Evolutionary conservation across 2,888 invertebrate genomes (phyloP).

Genomic region (Phragmatobia fuliginosa): DNA sequence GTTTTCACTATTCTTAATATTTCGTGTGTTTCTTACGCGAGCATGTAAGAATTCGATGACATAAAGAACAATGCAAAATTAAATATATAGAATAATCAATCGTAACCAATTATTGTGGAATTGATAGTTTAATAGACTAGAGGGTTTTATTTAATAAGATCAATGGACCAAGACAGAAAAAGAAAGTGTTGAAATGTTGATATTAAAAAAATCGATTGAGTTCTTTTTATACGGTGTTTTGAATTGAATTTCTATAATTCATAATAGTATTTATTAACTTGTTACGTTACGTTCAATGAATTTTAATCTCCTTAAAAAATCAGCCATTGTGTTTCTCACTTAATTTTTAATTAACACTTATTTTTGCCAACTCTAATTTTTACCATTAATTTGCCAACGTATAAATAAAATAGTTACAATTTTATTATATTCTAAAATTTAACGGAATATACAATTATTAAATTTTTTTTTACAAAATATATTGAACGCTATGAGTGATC

Average conservation of each 20-base stretch:
- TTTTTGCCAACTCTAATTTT: no score
- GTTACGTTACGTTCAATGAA: not conserved
- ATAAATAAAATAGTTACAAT: not conserved
- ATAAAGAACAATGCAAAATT: not conserved
- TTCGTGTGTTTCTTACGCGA: not conserved
- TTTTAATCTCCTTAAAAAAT: not conserved
- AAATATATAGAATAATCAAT: not conserved
- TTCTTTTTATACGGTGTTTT: not conserved
- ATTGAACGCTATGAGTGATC: not conserved
- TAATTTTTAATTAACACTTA: not conserved
- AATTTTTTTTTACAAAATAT: not conserved
- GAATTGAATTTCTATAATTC: not conserved
- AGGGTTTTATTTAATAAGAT: slow-evolving; percentile 35
- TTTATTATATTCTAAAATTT: not conserved
- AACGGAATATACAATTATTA: not conserved
- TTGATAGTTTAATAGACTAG: slow-evolving; percentile 30
- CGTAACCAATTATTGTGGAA: not conserved
- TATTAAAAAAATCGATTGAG: not conserved
- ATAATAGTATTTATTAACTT: not conserved
- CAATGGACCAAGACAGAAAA: slow-evolving; percentile 24
- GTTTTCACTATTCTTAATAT: not conserved
- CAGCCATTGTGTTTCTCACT: not conserved
- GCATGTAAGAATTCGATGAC: not conserved
- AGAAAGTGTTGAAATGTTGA: not conserved
- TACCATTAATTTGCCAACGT: not conserved